Evolutionary conservation across 2,797 vertebrate genomes (phyloP).

Genomic region (Hemibagrus guttatus): DNA sequence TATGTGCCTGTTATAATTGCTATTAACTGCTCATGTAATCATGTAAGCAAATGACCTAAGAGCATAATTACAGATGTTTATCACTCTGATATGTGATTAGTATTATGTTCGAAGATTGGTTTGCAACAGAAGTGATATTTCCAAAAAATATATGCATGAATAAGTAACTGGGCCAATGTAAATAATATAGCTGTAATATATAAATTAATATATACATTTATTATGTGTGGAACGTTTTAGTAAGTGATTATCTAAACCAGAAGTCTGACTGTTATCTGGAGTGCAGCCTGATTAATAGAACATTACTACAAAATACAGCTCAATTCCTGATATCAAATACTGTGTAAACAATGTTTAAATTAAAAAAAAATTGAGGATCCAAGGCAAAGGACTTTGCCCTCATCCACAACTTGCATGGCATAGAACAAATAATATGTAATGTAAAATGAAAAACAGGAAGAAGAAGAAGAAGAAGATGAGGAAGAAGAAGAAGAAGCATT

Average conservation of each 20-base stretch:
- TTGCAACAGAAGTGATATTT: background rate
- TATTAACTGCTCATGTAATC: constrained; percentile 21
- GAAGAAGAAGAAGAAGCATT: background rate
- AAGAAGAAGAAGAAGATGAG: background rate
- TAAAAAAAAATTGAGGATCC: background rate
- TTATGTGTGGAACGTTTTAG: background rate
- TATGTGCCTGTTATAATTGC: constrained; percentile 24
- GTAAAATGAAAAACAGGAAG: background rate
- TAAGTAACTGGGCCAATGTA: background rate
- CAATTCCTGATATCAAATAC: background rate
- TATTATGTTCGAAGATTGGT: background rate
- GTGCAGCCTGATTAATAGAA: background rate
- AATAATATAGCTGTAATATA: background rate
- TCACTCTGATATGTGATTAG: constrained; percentile 55
- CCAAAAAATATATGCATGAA: too few relatives aligned
- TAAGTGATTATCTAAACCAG: background rate
- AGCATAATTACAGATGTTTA: constrained; percentile 47
- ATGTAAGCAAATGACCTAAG: constrained; percentile 37
- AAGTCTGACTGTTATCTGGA: background rate
- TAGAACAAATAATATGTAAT: background rate
- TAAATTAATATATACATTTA: background rate
- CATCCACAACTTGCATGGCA: background rate
- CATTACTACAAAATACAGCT: background rate
- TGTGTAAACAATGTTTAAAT: background rate
- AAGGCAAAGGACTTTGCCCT: background rate